These are phyloP conservation scores for Samia ricini DNA, from an alignment of 1,140 invertebrate genomes.

Conservation along the genomic window DNA sequence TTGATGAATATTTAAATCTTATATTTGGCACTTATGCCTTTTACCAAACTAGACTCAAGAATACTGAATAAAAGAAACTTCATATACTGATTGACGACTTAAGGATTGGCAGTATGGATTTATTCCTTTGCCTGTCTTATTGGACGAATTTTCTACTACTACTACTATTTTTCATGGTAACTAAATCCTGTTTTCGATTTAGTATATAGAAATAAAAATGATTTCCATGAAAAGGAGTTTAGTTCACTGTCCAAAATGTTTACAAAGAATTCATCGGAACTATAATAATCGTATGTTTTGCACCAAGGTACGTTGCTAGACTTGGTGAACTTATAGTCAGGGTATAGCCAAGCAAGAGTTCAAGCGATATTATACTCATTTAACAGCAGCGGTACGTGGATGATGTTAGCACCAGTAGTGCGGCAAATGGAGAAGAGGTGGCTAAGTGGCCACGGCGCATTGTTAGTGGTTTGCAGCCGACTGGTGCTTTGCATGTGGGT, in stretches of 20 bases:
- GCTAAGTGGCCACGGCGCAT: constrained; percentile 78
- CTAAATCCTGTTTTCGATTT: too few relatives aligned
- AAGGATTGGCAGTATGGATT: too few relatives aligned
- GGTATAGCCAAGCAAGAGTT: neutral
- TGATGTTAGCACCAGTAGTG: neutral
- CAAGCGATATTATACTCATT: neutral
- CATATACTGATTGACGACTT: neutral
- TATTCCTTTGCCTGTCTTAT: too few relatives aligned
- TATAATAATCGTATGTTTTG: neutral
- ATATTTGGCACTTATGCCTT: too few relatives aligned
- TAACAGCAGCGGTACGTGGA: neutral
- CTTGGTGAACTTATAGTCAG: neutral
- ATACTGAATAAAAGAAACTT: too few relatives aligned
- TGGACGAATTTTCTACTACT: too few relatives aligned
- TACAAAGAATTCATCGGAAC: neutral
- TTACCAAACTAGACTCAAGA: too few relatives aligned
- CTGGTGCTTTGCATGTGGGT: constrained; percentile 94
- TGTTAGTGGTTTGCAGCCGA: constrained; percentile 98
- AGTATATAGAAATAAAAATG: constrained; percentile 1
- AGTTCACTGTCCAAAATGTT: constrained; percentile 10
- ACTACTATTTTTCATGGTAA: too few relatives aligned
- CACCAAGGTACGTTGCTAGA: neutral
- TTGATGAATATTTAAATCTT: too few relatives aligned
- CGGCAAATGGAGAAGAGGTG: neutral
- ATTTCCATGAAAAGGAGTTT: neutral